phyloP scores from a whole-genome alignment of 2,113 vertebrate genomes.

The Alaudala cheleensis region DNA sequence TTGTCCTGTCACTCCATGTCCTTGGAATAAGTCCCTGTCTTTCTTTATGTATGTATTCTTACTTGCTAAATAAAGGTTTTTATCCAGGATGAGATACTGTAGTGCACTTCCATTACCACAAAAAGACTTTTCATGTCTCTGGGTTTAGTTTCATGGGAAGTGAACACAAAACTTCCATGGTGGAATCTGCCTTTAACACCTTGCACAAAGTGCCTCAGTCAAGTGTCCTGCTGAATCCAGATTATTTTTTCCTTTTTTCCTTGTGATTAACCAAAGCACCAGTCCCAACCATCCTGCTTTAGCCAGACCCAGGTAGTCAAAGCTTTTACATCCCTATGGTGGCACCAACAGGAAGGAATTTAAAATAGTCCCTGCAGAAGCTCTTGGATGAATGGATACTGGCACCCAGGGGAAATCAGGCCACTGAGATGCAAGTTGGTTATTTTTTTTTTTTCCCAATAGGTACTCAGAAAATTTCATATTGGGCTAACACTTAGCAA shows the following conservation, averaged over 20 bases:
- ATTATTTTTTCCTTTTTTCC: neutral
- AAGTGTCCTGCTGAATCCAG: neutral
- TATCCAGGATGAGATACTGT: neutral
- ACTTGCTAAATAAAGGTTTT: neutral
- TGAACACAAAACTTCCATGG: neutral
- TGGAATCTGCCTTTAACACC: neutral
- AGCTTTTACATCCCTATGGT: neutral
- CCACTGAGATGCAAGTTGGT: neutral
- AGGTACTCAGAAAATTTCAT: constrained; percentile 13
- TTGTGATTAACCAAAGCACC: neutral
- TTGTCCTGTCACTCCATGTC: neutral
- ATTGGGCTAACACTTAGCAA: neutral
- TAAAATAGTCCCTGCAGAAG: neutral
- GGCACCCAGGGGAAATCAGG: neutral
- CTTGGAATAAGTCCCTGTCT: neutral
- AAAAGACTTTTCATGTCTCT: neutral
- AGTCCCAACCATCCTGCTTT: neutral
- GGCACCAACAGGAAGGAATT: neutral
- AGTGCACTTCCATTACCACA: neutral
- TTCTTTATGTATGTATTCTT: neutral
- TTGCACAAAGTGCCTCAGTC: neutral
- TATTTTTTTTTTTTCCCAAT: rapidly evolving
- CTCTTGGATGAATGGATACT: neutral
- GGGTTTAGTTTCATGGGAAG: neutral
- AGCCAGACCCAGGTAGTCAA: neutral